Percentiles rank a stretch among this genome's conserved stretches.
Conservation (phyloP, 2,797 vertebrate genomes). For the Pagetopsis macropterus region DNA sequence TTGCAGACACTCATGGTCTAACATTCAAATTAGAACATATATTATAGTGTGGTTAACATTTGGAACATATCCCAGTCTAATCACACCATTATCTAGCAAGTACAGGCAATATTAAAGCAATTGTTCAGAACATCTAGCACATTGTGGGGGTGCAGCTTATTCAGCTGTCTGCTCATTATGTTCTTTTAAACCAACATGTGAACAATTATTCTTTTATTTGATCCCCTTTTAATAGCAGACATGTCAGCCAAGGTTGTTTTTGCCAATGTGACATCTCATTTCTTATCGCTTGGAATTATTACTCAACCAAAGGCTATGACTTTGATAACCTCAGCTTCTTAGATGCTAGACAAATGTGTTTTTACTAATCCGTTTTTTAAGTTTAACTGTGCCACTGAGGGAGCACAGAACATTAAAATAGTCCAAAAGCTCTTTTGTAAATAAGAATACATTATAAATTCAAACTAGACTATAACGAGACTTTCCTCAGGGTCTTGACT, state of each 20-base stretch:
- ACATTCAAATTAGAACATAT: conserved; percentile 9
- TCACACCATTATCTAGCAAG: conserved; percentile 26
- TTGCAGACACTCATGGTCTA: background rate
- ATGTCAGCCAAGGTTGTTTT: conserved; percentile 36
- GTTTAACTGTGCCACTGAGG: conserved; percentile 1
- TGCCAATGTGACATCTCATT: conserved; percentile 41
- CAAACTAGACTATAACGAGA: conserved; percentile 28
- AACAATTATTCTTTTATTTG: conserved; percentile 33
- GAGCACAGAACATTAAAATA: conserved; percentile 16
- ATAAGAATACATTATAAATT: conserved; percentile 36
- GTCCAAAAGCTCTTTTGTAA: conserved; percentile 46
- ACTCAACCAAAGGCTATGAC: conserved; percentile 36
- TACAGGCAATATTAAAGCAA: conserved; percentile 6
- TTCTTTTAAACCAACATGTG: conserved; percentile 26
- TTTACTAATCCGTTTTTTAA: conserved; percentile 20
- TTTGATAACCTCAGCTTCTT: conserved; percentile 33
- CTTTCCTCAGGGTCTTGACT: conserved; percentile 45
- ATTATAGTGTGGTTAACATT: conserved; percentile 6
- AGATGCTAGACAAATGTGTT: conserved; percentile 26
- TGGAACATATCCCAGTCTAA: conserved; percentile 20
- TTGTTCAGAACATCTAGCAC: conserved; percentile 24
- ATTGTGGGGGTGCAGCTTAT: conserved; percentile 7
- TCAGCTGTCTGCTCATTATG: conserved; percentile 42
- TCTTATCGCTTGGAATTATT: conserved; percentile 35
- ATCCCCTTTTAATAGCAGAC: conserved; percentile 42